A percentile compares a stretch with the other conserved stretches of the same genome.
Conservation (phyloP, 2,797 vertebrate species). For the Trachops cirrhosus region DNA sequence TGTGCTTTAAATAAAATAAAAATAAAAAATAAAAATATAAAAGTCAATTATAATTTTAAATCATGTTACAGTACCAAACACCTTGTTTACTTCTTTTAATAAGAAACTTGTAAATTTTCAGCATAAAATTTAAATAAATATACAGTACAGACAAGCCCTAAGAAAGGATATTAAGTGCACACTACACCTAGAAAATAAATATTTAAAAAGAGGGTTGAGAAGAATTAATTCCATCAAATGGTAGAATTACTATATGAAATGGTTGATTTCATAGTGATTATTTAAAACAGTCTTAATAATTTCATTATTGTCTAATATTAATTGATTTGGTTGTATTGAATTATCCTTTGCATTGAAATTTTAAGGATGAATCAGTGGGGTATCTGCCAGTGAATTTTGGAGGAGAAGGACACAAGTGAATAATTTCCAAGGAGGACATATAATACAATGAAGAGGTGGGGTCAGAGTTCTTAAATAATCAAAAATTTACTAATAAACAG, state of each 20-base stretch:
- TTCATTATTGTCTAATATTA: neutral
- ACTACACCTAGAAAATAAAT: neutral
- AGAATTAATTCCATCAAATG: neutral
- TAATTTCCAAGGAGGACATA: neutral
- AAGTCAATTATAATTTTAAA: neutral
- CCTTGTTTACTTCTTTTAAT: neutral
- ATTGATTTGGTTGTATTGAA: neutral
- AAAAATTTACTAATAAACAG: neutral
- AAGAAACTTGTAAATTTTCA: neutral
- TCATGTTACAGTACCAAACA: neutral
- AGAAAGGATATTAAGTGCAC: neutral
- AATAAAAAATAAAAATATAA: neutral
- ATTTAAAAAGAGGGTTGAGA: neutral
- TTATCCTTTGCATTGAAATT: neutral
- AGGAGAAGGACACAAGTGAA: neutral
- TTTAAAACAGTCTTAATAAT: neutral
- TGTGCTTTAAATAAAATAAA: too few species aligned
- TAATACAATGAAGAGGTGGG: neutral
- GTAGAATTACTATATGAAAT: neutral
- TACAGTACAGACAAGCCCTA: neutral
- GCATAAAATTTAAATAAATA: conserved; percentile 1
- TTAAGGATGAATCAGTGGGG: neutral
- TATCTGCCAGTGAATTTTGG: neutral
- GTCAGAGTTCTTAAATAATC: neutral
- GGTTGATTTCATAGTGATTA: neutral